Percentiles rank a stretch among this genome's conserved stretches.
phyloP scores from a whole-genome alignment of 1,140 invertebrate genomes.

The Dendrolimus kikuchii region DNA sequence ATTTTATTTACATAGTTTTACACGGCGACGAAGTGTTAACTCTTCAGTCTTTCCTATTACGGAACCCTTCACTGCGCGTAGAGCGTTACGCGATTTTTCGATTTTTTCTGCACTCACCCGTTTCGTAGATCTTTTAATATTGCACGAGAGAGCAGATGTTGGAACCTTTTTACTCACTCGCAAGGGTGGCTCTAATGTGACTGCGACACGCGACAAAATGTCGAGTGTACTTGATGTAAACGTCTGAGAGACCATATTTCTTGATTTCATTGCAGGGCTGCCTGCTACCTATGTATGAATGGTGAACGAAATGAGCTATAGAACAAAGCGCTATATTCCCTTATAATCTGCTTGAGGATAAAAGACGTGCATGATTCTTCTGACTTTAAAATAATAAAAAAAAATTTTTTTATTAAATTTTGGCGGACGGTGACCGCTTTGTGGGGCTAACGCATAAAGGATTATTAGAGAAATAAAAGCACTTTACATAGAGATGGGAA shows the following conservation, averaged over 20 bases:
- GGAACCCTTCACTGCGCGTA: neutral
- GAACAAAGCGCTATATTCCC: too few relatives aligned
- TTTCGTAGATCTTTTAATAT: constrained; percentile 47
- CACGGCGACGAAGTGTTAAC: neutral
- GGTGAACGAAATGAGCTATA: constrained; percentile 1
- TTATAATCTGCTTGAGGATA: too few relatives aligned
- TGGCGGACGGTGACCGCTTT: too few relatives aligned
- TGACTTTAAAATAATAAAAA: too few relatives aligned
- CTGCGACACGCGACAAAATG: constrained; percentile 14
- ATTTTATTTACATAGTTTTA: too few relatives aligned
- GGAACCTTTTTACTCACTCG: constrained; percentile 41
- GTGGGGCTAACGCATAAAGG: too few relatives aligned
- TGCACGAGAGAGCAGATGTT: constrained; percentile 49
- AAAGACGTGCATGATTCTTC: too few relatives aligned
- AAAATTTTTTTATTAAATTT: too few relatives aligned
- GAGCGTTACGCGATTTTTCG: constrained; percentile 4
- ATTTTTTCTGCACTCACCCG: constrained; percentile 37
- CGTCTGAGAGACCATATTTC: constrained; percentile 18
- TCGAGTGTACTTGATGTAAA: constrained; percentile 15
- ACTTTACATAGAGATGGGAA: too few relatives aligned
- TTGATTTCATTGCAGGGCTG: constrained; percentile 15
- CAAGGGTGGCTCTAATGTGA: constrained; percentile 22
- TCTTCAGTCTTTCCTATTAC: neutral
- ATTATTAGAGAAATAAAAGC: too few relatives aligned
- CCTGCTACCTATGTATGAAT: neutral